Evolutionary conservation across 2,888 invertebrate species (phyloP).

Genomic region (Zootermopsis nevadensis): DNA sequence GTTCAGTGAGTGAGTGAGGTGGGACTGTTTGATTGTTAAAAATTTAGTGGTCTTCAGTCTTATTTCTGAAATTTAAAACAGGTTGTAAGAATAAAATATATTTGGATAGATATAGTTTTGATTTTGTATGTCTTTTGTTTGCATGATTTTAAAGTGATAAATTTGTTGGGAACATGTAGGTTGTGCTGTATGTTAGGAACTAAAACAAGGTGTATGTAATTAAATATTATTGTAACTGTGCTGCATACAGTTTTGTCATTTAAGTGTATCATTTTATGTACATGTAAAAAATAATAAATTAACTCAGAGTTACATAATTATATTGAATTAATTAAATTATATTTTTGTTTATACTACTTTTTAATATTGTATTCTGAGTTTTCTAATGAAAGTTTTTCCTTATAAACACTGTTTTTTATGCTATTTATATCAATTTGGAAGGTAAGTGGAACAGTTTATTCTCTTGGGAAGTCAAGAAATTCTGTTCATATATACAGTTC

Average conservation of each 20-base stretch:
- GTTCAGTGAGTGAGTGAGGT: constrained; percentile 59
- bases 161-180: background rate
- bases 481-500: no score
- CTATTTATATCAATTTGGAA: no score
- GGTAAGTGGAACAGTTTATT: no score
- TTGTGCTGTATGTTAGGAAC: constrained; percentile 1
- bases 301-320: background rate
- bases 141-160: background rate
- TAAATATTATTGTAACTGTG: background rate
- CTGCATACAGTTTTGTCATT: background rate
- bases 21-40: background rate
- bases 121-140: background rate
- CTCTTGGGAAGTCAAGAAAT: no score
- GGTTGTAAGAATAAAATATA: background rate
- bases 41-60: background rate
- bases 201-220: background rate
- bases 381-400: no score
- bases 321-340: no score
- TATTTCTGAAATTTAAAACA: background rate
- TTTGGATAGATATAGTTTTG: background rate
- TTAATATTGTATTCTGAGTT: no score
- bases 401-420: no score
- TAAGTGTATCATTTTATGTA: background rate
- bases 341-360: no score
- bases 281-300: background rate